Base-by-base conservation (phyloP, 2,888 invertebrate species). In the Charanyca ferruginea region DNA sequence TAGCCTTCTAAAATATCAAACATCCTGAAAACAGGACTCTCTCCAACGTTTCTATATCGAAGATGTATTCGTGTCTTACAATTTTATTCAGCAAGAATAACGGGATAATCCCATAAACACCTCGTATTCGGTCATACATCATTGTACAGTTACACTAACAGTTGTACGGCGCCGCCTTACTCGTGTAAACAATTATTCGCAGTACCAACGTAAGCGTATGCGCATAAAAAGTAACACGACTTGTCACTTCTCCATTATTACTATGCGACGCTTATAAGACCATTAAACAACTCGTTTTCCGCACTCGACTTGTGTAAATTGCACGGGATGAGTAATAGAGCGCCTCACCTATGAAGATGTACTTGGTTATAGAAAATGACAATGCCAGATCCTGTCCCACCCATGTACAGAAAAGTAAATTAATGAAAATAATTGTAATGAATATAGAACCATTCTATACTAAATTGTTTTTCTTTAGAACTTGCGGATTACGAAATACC, bases 151-250 rank as follows among this genome's bases (percentile, higher is more conserved):
- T 77, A 77, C 48, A 41, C 58, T 41, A 45, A 74, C 73, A 77
- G 78, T 77, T 73, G 78, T 53, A 32, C 64, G 41, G 35, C 20
- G 11, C 73, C 54, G 79, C 79, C 74, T 73, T 73, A 73, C 42
- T 28, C 75, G 58, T 79, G 75, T 73, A 47, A 66, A 74, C 79
- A 66, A 75, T 75, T 62, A 75, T 79, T 61, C 59, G 66, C 75
- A 55, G 79, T 59, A 62, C 45, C 28, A 52, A 11, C 38, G 5
- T 38, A 38, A 38, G 38, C 47, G 78, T 45, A 18, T 57, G 77
- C 53, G 64, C 55, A 72, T 78, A 75, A 76, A 79, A 76, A 79
- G 49, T 62, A 45, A 67, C 63, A 53, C 48, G 48, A 41, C 57
- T 49, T 80, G 77, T 70, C 65, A 58, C 64, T 61, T 54, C 60